Evolutionary conservation across 2,797 vertebrate genomes (phyloP).

Genomic region (Hoplostethus atlanticus): DNA sequence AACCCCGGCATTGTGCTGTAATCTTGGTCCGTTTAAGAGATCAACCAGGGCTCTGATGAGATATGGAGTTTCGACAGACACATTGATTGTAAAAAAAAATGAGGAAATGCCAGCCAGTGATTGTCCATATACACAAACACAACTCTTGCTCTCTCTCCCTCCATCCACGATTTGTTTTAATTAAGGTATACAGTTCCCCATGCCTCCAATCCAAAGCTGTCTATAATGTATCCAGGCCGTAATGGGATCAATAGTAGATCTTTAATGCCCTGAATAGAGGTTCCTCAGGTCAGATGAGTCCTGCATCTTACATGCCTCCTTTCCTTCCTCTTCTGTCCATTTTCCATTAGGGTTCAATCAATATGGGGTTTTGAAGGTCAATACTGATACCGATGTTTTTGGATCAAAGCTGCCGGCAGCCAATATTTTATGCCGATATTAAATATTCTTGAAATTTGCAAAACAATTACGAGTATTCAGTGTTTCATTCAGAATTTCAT

Average conservation of each 20-base stretch:
- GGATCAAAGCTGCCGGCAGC: too few species aligned
- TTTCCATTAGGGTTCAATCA: background rate
- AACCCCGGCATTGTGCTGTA: slow-evolving; percentile 68
- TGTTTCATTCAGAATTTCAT: too few species aligned
- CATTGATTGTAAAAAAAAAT: slow-evolving; percentile 48
- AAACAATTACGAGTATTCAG: too few species aligned
- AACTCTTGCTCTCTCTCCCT: slow-evolving; percentile 7
- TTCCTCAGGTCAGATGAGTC: slow-evolving; percentile 43
- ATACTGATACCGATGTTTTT: too few species aligned
- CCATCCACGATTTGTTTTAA: slow-evolving; percentile 53
- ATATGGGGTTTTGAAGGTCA: too few species aligned
- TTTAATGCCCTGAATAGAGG: slow-evolving; percentile 56
- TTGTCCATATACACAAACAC: slow-evolving; percentile 32
- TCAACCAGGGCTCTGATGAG: slow-evolving; percentile 54
- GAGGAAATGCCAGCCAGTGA: slow-evolving; percentile 32
- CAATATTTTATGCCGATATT: too few species aligned
- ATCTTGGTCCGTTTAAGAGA: slow-evolving; percentile 73
- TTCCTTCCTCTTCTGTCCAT: background rate
- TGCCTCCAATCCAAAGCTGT: slow-evolving; percentile 49
- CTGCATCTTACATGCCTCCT: slow-evolving; percentile 9
- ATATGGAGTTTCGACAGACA: slow-evolving; percentile 52
- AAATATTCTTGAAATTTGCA: too few species aligned
- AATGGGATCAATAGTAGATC: slow-evolving; percentile 69
- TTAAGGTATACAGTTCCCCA: slow-evolving; percentile 59
- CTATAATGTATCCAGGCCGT: slow-evolving; percentile 51